Percentiles rank a stretch among this genome's conserved stretches.
Conservation (phyloP, 2,888 invertebrate genomes). For the Calliscelio sp. region DNA sequence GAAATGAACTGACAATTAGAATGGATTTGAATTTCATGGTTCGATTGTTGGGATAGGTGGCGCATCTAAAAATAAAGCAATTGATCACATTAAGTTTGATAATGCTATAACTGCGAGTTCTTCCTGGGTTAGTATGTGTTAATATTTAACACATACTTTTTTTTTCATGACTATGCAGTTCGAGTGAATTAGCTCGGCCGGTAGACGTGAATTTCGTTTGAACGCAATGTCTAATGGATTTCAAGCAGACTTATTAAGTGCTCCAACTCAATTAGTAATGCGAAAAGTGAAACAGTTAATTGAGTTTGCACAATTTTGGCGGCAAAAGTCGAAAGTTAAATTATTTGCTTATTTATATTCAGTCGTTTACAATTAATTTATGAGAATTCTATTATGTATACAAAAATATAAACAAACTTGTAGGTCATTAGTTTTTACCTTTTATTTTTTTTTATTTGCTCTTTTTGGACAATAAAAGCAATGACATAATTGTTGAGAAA, state of each 20-base stretch:
- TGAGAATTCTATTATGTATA: no score
- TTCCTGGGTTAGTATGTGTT: neutral
- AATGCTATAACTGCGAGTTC: neutral
- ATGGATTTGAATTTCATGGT: slow-evolving; percentile 1
- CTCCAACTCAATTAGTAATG: slow-evolving; percentile 20
- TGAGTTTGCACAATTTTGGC: slow-evolving; percentile 19
- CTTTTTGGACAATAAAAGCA: neutral
- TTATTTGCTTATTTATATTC: neutral
- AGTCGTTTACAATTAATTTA: no score
- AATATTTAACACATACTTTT: slow-evolving; percentile 28
- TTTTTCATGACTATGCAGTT: slow-evolving; percentile 15
- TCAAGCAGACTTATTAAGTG: slow-evolving; percentile 20
- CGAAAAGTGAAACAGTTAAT: neutral
- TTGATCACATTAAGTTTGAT: neutral
- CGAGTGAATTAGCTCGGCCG: neutral
- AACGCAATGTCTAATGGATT: slow-evolving; percentile 23
- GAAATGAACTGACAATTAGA: neutral
- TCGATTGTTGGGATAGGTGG: slow-evolving; percentile 8
- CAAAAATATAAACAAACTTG: no score
- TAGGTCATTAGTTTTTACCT: neutral
- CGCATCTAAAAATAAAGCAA: slow-evolving; percentile 11
- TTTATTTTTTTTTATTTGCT: no score
- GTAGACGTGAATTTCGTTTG: slow-evolving; percentile 24
- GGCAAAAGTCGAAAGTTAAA: slow-evolving; percentile 5
- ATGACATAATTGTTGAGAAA: neutral